A percentile compares a stretch with the other conserved stretches of the same genome.
These are phyloP conservation scores for Parascotia fuliginaria DNA, from an alignment of 2,888 invertebrate genomes.

Conservation along the genomic window DNA sequence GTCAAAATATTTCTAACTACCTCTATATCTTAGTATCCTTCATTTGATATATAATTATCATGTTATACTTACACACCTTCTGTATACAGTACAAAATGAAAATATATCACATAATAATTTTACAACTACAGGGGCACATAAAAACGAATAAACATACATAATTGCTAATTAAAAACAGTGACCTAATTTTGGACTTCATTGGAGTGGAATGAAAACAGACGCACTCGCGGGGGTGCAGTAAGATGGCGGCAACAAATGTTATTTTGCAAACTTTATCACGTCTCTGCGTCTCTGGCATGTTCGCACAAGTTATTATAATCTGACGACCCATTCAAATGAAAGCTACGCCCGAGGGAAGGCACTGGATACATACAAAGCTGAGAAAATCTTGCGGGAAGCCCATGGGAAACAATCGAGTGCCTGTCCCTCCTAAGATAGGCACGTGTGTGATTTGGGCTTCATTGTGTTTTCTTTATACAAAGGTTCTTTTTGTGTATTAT, in stretches of 20 bases:
- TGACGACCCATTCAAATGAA: conserved; percentile 60
- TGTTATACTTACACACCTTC: too few species aligned
- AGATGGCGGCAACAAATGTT: conserved; percentile 29
- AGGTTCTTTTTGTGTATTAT: conserved; percentile 50
- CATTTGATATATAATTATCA: too few species aligned
- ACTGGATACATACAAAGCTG: conserved; percentile 53
- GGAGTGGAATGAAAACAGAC: conserved; percentile 3
- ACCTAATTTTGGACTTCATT: too few species aligned
- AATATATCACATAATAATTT: too few species aligned
- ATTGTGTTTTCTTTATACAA: conserved; percentile 55
- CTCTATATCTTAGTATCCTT: too few species aligned
- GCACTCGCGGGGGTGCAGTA: conserved; percentile 9
- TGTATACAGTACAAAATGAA: too few species aligned
- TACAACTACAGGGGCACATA: too few species aligned
- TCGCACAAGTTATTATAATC: conserved; percentile 59
- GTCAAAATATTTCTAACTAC: too few species aligned
- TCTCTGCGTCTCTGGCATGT: conserved; percentile 17
- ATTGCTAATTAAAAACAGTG: too few species aligned
- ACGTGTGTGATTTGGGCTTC: conserved; percentile 57
- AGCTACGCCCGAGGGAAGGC: conserved; percentile 45
- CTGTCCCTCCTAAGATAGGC: conserved; percentile 53
- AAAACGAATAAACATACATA: too few species aligned
- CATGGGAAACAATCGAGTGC: conserved; percentile 53
- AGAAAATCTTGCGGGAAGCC: conserved; percentile 53
- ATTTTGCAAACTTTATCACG: conserved; percentile 41